These are phyloP conservation scores for Nasonia longicornis DNA, from an alignment of 1,140 invertebrate genomes.

Conservation along the genomic window DNA sequence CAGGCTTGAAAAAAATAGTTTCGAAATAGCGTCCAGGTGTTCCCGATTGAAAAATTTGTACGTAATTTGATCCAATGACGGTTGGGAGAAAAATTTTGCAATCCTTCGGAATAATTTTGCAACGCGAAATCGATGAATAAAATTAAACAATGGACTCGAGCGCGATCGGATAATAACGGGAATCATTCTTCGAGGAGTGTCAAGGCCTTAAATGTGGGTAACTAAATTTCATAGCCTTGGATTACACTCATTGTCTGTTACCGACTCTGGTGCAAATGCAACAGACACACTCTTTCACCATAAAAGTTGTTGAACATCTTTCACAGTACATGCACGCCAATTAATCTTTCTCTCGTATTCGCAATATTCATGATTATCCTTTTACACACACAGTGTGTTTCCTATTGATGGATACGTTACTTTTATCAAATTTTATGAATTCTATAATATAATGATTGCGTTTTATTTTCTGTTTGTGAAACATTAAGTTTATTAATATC, in stretches of 20 bases:
- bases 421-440: too few relatives aligned
- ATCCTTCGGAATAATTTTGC: neutral
- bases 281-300: neutral
- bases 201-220: conserved; percentile 2
- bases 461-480: too few relatives aligned
- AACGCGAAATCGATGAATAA: too few relatives aligned
- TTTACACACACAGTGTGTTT: neutral
- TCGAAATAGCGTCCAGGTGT: too few relatives aligned
- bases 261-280: neutral
- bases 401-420: neutral
- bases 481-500: neutral
- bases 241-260: neutral
- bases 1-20: too few relatives aligned
- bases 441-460: too few relatives aligned
- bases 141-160: neutral
- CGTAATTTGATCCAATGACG: too few relatives aligned
- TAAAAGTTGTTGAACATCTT: conserved; percentile 10
- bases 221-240: conserved; percentile 23
- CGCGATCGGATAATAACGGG: neutral
- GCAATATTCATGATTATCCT: neutral
- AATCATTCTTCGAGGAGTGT: neutral
- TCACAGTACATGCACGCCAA: neutral
- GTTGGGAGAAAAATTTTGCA: too few relatives aligned
- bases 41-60: too few relatives aligned
- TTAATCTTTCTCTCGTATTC: neutral